A percentile compares a stretch with the other conserved stretches of the same genome.
Conservation (phyloP, 2,113 vertebrate species). For the Etia nguti region DNA sequence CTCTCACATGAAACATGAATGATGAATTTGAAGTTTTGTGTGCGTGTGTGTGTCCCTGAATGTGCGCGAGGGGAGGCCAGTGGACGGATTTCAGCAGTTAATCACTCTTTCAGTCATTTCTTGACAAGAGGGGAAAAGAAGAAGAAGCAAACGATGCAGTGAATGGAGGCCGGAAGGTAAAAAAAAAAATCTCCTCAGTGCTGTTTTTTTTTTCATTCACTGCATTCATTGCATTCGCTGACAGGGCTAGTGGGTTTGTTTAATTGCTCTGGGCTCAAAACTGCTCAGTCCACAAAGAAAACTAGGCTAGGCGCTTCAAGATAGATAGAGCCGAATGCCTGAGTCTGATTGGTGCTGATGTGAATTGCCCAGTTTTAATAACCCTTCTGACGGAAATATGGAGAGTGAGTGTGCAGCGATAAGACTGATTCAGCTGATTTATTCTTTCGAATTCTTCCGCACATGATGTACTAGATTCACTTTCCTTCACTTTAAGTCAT, state of each 20-base stretch:
- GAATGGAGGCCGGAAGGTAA: conserved; percentile 5
- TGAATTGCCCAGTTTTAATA: conserved; percentile 10
- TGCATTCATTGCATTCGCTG: conserved; percentile 19
- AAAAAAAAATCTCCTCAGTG: conserved; percentile 1
- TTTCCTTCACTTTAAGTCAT: not conserved
- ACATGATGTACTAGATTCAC: not conserved
- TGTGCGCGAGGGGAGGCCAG: conserved; percentile 7
- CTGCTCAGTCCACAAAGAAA: conserved; percentile 30
- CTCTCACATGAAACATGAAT: conserved; percentile 59
- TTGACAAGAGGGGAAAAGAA: conserved; percentile 18
- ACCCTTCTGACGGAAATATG: not conserved
- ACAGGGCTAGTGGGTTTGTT: conserved; percentile 24
- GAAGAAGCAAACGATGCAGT: not conserved
- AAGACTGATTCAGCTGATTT: conserved; percentile 3
- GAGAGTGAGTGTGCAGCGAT: not conserved
- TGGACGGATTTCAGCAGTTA: conserved; percentile 49
- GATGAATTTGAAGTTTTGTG: conserved; percentile 33
- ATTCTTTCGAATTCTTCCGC: not conserved
- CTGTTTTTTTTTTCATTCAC: not conserved
- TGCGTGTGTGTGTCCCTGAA: not conserved
- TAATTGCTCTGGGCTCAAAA: conserved; percentile 51
- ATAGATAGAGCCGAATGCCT: conserved; percentile 34
- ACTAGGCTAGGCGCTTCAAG: conserved; percentile 24
- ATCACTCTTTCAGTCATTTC: conserved; percentile 51
- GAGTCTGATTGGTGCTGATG: conserved; percentile 6